These are phyloP conservation scores for Microcebus ravelobensis DNA, from an alignment of 2,113 vertebrate genomes.

Conservation along the genomic window DNA sequence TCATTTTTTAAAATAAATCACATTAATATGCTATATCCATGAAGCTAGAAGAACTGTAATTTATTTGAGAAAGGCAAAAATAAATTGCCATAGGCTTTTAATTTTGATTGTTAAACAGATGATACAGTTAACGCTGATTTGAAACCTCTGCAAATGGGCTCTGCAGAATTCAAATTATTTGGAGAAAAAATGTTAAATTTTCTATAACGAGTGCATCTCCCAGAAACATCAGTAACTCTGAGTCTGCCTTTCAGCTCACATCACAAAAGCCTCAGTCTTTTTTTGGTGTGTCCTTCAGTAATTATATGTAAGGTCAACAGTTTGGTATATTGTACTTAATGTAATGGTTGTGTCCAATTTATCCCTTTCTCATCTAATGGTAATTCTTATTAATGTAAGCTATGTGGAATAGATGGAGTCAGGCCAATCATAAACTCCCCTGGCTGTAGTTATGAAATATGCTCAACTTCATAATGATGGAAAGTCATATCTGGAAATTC, in stretches of 20 bases:
- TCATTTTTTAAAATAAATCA: background rate
- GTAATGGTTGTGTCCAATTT: constrained; percentile 63
- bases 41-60: background rate
- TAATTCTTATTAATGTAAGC: constrained; percentile 74
- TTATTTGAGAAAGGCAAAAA: constrained; percentile 43
- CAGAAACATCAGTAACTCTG: background rate
- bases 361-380: constrained; percentile 69
- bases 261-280: background rate
- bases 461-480: constrained; percentile 62
- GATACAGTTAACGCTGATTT: background rate
- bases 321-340: constrained; percentile 63
- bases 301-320: constrained; percentile 63
- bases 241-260: background rate
- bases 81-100: background rate
- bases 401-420: constrained; percentile 64
- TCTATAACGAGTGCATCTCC: background rate
- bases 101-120: constrained; percentile 28
- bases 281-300: constrained; percentile 49
- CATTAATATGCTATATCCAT: background rate
- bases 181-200: constrained; percentile 45
- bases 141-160: background rate
- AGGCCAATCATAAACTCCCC: constrained; percentile 61
- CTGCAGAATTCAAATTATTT: constrained; percentile 40
- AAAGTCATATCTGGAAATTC: constrained; percentile 69
- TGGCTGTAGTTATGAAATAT: constrained; percentile 70